Base-by-base conservation (phyloP, 2,888 invertebrate species). In the Stenotaenia linearis region DNA sequence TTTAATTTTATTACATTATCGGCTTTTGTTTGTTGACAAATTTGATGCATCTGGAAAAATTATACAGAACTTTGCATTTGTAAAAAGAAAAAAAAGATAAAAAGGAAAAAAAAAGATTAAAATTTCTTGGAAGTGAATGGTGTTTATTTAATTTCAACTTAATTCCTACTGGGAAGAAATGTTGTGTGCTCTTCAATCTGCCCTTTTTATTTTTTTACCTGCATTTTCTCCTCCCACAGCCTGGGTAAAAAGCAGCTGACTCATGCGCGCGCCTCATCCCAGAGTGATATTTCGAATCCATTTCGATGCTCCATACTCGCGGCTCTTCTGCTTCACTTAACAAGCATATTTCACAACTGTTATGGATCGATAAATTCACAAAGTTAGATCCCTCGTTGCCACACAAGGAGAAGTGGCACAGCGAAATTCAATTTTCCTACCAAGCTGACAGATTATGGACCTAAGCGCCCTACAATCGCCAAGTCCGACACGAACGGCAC, bases 321-420 rank as follows among this genome's bases (percentile, higher is more conserved):
- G 69, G 30, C 32, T 78, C 78, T 78, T 78, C 78, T 78, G 78
- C 78, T 78, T 78, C 78, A 78, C 78, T 78, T 78, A 78, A 78
- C 78, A 78, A 78, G 78, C 78, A 78, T 78, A 78, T 78, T 78
- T 78, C 78, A 61, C 78, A 78, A 78, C 78, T 78, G 78, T 78
- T 78, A 78, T 56, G 61, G 78, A 78, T 78, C 78, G 78, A 78
- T 78, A 78, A 50, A 37, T 78, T 78, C 78, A 78, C 78, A 78
- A 78, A 78, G 78, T 78, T 78, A 78, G 78, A 78, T 78, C 78
- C 78, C 78, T 30, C 56, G 35, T 56, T 61, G 28, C 61, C 56
- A 56, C 78, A 30, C 61, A 75, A 28, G 61, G 61, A 56, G 61
- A 78, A 30, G 32, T 30, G 30, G 25, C 56, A 56, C 56, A 78